These are phyloP conservation scores for Pyrrhura leucotis DNA, from an alignment of 2,797 vertebrate species.

Conservation along the genomic window DNA sequence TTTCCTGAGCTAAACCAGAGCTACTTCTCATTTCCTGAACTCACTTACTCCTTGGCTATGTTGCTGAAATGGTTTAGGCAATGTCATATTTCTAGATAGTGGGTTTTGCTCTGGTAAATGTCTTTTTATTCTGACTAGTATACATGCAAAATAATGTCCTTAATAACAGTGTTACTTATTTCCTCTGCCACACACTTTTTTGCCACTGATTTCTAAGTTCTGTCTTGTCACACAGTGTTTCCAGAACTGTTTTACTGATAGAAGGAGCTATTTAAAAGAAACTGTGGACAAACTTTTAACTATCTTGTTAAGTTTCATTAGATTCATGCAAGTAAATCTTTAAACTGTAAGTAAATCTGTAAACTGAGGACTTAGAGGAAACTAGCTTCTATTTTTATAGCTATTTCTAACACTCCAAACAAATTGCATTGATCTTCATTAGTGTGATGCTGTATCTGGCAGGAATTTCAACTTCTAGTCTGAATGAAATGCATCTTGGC, in stretches of 20 bases:
- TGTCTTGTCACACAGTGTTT: not conserved
- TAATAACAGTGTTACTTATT: not conserved
- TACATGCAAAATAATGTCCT: not conserved
- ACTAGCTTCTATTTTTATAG: not conserved
- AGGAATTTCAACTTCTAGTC: not conserved
- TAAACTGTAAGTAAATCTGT: not conserved
- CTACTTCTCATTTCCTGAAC: not conserved
- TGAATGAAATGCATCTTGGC: not conserved
- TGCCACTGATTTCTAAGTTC: not conserved
- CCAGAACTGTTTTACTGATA: not conserved
- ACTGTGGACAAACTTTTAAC: not conserved
- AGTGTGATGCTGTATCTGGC: not conserved
- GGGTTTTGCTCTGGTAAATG: not conserved
- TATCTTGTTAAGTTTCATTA: not conserved
- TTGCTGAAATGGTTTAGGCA: not conserved
- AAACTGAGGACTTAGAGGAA: not conserved
- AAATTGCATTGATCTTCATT: not conserved
- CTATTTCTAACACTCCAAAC: not conserved
- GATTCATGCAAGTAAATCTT: not conserved
- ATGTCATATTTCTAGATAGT: not conserved
- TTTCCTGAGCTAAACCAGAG: conserved; percentile 8
- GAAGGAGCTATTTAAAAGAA: not conserved
- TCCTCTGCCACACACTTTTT: not conserved
- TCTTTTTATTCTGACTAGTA: not conserved
- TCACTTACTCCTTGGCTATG: not conserved